Evolutionary conservation across 1,140 invertebrate species (phyloP), one percentile per base, ranked within the genome.

Genomic region (Drosophila lowei): DNA sequence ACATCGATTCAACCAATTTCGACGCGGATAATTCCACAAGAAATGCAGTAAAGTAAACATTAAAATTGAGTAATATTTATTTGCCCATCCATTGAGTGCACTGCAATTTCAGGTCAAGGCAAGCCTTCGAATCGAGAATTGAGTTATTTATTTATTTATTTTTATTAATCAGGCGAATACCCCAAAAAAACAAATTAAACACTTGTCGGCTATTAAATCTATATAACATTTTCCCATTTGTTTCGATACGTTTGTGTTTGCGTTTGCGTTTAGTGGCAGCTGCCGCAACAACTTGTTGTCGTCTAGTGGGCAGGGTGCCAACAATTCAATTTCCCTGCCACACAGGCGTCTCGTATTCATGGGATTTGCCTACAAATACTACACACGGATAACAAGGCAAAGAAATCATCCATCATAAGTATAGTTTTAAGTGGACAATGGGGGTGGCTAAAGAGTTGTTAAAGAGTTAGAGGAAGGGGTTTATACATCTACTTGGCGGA

Each of bases 141-240:
- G 30, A 47, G 42, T 52, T 30, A 68, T 68, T 53, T 56, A 57
- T 70, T 57, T 68, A 67, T 68, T 57, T 70, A 18, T 18, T 18
- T 18, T 18, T 18, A 57, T 70, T 70, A 70, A 70, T 68, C 66
- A 25, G 6, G 15, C 46, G 44, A 25, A 34, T 41, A 5, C 3
- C 44, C 46, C 43, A 70, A 72, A 54, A 63, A 72, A 54, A 72
- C 70, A 72, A 72, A 72, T 72, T 72, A 72, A 72, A 54, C 70
- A 72, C 70, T 72, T 72, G 68, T 56, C 68, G 68, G 52, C 70
- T 72, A 72, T 72, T 72, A 72, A 72, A 25, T 50, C 41, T 61
- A 72, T 72, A 72, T 72, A 72, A 56, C 70, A 63, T 72, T 72
- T 38, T 55, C 70, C 68, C 55, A 72, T 72, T 63, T 72, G 55